phyloP scores from a whole-genome alignment of 2,797 vertebrate species.

The Poeciliopsis paucimaculata region DNA sequence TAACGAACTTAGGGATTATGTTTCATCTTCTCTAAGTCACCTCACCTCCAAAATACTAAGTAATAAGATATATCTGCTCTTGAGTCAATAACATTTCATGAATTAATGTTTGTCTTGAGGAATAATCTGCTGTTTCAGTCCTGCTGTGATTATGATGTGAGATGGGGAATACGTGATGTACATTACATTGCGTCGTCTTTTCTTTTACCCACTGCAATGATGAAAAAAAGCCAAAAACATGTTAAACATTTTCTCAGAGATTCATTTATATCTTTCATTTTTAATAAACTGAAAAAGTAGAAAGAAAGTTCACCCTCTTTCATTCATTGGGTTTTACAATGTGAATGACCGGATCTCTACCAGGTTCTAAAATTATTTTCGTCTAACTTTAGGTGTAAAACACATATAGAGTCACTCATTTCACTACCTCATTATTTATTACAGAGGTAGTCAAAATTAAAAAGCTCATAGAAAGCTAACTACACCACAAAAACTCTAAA shows the following conservation, averaged over 20 bases:
- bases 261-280: not conserved
- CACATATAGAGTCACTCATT: not conserved
- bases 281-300: not conserved
- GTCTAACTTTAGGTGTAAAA: not conserved
- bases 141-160: not conserved
- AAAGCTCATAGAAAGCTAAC: not conserved
- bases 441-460: not conserved
- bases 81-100: conserved; percentile 1
- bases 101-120: conserved; percentile 1
- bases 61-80: not conserved
- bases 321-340: not conserved
- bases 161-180: not conserved
- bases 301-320: not conserved
- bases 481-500: not conserved
- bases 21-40: not conserved
- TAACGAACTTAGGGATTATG: not conserved
- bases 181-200: not conserved
- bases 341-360: not conserved
- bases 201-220: not conserved
- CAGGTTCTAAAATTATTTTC: not conserved
- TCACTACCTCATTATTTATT: not conserved
- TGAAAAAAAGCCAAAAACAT: not conserved
- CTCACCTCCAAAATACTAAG: not conserved
- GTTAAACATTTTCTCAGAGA: not conserved
- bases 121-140: conserved; percentile 3